Percentiles rank a stretch among this genome's conserved stretches.
phyloP scores from a whole-genome alignment of 2,888 invertebrate species.

The Rhabditoides inermis region DNA sequence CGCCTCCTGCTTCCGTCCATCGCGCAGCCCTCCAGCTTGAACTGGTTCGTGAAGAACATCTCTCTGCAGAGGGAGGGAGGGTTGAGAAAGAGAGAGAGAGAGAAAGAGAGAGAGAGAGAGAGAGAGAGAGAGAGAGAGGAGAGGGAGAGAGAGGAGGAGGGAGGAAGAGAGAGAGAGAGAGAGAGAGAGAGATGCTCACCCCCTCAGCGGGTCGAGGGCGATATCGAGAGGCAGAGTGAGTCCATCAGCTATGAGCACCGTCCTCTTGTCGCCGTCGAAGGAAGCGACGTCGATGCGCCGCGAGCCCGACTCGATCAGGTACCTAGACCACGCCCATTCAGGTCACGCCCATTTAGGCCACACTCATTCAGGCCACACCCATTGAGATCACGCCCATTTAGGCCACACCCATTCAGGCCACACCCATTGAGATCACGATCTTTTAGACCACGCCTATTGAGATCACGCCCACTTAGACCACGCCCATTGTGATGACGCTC shows the following conservation, averaged over 20 bases:
- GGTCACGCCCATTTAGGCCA: too few species aligned
- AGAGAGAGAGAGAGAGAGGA: not conserved
- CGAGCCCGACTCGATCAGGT: slow-evolving; percentile 63
- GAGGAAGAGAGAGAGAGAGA: not conserved
- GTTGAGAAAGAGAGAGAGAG: not conserved
- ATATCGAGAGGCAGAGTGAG: slow-evolving; percentile 82
- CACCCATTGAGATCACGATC: too few species aligned
- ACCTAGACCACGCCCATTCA: too few species aligned
- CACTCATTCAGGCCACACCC: too few species aligned
- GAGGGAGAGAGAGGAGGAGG: not conserved
- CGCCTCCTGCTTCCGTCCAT: slow-evolving; percentile 84
- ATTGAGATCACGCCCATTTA: too few species aligned
- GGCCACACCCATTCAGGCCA: too few species aligned
- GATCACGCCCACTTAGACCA: too few species aligned
- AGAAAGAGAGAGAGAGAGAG: not conserved
- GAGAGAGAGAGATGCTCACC: slow-evolving; percentile 55
- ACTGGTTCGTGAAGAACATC: slow-evolving; percentile 61
- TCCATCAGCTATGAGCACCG: slow-evolving; percentile 81
- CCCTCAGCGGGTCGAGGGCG: slow-evolving; percentile 81
- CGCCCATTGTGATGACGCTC: too few species aligned
- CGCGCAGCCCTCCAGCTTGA: slow-evolving; percentile 70
- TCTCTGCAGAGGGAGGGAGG: slow-evolving; percentile 52
- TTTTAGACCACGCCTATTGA: too few species aligned
- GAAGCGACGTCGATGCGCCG: slow-evolving; percentile 90
- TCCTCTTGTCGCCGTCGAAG: slow-evolving; percentile 73